These are phyloP conservation scores for Oceanodroma leucorhoa DNA, from an alignment of 2,797 vertebrate genomes.

Conservation along the genomic window DNA sequence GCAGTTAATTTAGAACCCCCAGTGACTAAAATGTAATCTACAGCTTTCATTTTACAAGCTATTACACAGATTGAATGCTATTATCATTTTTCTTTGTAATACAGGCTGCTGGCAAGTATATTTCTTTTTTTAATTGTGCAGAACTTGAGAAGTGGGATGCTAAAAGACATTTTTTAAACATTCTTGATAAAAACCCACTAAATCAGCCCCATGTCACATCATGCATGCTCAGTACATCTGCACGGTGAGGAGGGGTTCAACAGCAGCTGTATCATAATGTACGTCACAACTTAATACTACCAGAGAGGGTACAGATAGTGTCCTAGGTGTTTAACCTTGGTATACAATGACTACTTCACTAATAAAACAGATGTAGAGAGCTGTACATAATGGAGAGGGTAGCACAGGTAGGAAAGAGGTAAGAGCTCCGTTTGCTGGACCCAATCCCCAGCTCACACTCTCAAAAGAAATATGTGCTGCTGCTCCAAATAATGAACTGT, in stretches of 20 bases:
- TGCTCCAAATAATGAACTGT: background rate
- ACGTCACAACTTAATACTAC: background rate
- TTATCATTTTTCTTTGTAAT: background rate
- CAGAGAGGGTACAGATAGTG: background rate
- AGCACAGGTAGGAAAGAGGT: background rate
- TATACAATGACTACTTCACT: background rate
- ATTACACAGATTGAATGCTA: background rate
- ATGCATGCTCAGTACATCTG: background rate
- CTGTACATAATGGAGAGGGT: background rate
- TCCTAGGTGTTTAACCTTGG: background rate
- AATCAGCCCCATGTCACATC: background rate
- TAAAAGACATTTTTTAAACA: background rate
- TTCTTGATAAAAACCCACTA: background rate
- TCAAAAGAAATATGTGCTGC: background rate
- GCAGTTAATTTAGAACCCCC: background rate
- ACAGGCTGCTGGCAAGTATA: background rate
- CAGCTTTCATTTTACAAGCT: constrained; percentile 2
- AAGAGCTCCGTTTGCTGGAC: background rate
- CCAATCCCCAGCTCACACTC: background rate
- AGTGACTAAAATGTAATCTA: background rate
- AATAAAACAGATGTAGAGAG: background rate
- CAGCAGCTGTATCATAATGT: background rate
- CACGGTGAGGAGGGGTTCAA: background rate
- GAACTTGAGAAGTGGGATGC: background rate
- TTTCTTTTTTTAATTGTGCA: background rate